Evolutionary conservation across 2,113 vertebrate genomes (phyloP).

Genomic region (Chrysochloris asiatica): DNA sequence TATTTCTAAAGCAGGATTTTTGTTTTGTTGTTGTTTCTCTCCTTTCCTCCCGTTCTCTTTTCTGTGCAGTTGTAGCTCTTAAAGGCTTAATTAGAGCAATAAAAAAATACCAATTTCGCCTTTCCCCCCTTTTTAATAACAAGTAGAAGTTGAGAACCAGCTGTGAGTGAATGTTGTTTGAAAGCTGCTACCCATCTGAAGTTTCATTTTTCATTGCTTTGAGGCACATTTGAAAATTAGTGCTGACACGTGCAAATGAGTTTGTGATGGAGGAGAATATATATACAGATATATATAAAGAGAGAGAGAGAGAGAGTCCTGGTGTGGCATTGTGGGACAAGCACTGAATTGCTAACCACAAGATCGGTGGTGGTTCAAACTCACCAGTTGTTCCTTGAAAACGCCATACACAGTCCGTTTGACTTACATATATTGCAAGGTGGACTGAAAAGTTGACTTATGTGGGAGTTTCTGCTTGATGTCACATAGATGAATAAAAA

Average conservation of each 20-base stretch:
- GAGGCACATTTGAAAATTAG: conserved; percentile 65
- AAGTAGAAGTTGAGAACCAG: conserved; percentile 70
- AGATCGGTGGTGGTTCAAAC: too few relatives aligned
- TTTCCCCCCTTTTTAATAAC: conserved; percentile 66
- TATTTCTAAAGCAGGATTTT: conserved; percentile 33
- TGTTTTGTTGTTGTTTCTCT: not conserved
- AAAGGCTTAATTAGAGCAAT: conserved; percentile 77
- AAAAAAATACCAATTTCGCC: conserved; percentile 64
- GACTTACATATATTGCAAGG: too few relatives aligned
- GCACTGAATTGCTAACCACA: too few relatives aligned
- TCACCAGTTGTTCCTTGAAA: too few relatives aligned
- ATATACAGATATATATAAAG: too few relatives aligned
- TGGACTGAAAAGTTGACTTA: not conserved
- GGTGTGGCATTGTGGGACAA: too few relatives aligned
- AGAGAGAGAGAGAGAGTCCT: too few relatives aligned
- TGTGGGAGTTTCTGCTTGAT: not conserved
- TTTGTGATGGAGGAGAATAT: not conserved
- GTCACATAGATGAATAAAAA: not conserved
- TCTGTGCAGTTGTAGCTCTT: conserved; percentile 40
- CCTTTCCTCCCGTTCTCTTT: conserved; percentile 3
- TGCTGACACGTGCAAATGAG: conserved; percentile 69
- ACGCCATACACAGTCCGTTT: too few relatives aligned
- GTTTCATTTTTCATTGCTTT: conserved; percentile 70
- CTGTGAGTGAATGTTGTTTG: conserved; percentile 40
- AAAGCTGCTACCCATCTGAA: conserved; percentile 70